A percentile compares a stretch with the other conserved stretches of the same genome.
Conservation (phyloP, 2,113 vertebrate genomes). For the Arenaria interpres region DNA sequence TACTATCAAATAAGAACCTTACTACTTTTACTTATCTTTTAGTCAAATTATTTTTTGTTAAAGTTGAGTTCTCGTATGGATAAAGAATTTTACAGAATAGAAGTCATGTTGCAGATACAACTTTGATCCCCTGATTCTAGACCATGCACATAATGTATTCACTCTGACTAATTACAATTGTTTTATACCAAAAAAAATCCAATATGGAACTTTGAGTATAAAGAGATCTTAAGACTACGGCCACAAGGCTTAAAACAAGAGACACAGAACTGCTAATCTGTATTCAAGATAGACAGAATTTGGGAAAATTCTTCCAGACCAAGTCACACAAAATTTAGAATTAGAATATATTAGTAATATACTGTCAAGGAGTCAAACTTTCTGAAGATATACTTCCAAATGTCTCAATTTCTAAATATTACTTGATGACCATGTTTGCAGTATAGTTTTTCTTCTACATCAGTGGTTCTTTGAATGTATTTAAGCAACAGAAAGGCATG, state of each 20-base stretch:
- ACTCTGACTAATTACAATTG: neutral
- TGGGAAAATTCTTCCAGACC: neutral
- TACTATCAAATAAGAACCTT: neutral
- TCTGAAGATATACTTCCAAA: neutral
- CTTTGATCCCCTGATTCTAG: neutral
- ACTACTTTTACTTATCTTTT: neutral
- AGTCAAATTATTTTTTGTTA: neutral
- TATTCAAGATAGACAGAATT: neutral
- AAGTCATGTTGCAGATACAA: neutral
- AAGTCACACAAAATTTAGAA: neutral
- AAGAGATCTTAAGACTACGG: neutral
- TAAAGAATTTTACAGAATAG: neutral
- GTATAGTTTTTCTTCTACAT: neutral
- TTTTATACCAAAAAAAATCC: neutral
- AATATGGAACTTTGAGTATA: neutral
- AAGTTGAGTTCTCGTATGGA: neutral
- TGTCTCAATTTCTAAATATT: neutral
- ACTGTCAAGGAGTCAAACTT: neutral
- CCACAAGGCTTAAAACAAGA: neutral
- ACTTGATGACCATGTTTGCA: neutral
- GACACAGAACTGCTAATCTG: neutral
- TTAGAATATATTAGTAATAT: neutral
- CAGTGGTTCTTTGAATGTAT: neutral
- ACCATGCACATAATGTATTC: neutral
- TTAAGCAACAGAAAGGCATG: neutral